Percentiles rank a stretch among this genome's conserved stretches.
Evolutionary conservation across 2,797 vertebrate genomes (phyloP).

Genomic region (Coendou prehensilis): DNA sequence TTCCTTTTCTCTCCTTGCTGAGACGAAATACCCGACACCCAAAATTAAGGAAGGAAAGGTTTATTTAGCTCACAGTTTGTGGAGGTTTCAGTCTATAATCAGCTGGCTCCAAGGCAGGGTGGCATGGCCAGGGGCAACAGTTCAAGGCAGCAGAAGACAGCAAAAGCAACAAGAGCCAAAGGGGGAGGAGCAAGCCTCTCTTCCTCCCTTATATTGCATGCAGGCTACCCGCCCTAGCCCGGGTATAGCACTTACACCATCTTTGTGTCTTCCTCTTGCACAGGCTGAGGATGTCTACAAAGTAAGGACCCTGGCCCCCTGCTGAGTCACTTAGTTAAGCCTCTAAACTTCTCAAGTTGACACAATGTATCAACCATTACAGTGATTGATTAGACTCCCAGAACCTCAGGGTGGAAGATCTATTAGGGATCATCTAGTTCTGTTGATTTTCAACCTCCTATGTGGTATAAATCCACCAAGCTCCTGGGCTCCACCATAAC

Average conservation of each 20-base stretch:
- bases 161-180: background rate
- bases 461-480: background rate
- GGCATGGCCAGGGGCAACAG: background rate
- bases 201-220: background rate
- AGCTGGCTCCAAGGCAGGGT: background rate
- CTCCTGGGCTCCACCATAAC: background rate
- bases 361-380: background rate
- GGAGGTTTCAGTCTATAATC: background rate
- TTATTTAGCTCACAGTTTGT: background rate
- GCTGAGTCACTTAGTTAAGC: background rate
- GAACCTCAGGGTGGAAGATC: background rate
- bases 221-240: background rate
- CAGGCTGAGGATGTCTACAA: background rate
- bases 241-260: too few relatives aligned
- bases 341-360: background rate
- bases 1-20: background rate
- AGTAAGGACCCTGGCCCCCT: background rate
- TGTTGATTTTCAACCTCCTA: background rate
- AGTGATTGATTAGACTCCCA: background rate
- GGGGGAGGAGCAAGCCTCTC: background rate
- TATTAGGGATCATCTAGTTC: background rate
- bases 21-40: background rate
- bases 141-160: background rate
- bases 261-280: background rate
- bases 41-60: background rate